Base-by-base conservation (phyloP, 2,888 invertebrate genomes). In the Microctonus aethiopoides region DNA sequence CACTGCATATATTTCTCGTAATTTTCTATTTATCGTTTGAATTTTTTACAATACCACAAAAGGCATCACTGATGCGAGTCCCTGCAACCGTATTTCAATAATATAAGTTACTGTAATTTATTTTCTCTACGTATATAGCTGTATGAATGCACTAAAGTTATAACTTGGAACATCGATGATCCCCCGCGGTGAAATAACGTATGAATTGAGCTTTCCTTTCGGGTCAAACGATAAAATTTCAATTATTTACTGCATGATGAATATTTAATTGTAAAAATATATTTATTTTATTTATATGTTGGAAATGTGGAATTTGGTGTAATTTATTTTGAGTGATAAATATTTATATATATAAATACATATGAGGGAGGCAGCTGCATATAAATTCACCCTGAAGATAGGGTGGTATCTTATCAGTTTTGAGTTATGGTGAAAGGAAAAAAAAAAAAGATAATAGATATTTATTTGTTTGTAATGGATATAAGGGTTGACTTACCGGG, bases 401-500 rank as follows among this genome's bases (percentile, higher is more conserved):
- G n/a, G n/a, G n/a, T n/a, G n/a, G n/a, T n/a, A n/a, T n/a, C n/a
- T n/a, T n/a, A n/a, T n/a, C n/a, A n/a, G n/a, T n/a, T n/a, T n/a
- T n/a, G n/a, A n/a, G n/a, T n/a, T n/a, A n/a, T n/a, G n/a, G n/a
- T n/a, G n/a, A n/a, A n/a, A n/a, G n/a, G n/a, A n/a, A n/a, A n/a
- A 29, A 29, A 29, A 29, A 29, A 29, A 29, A n/a, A n/a, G n/a
- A n/a, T n/a, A n/a, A n/a, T 32, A 34, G 61, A 29, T 51, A 34
- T 32, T 54, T 63, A 54, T 57, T 29, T 24, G 11, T 64, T 22
- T 41, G 29, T 16, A 16, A 32, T 20, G 56, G 24, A 46, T 16
- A 51, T 39, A 9, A 24, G 5, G 39, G 70, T 1, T 20, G 16
- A 83, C 86, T 85, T 67, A 88, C 88, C 88, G 72, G 87, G 86